Evolutionary conservation across 2,113 vertebrate species (phyloP).

Genomic region (Thinocorus orbignyianus): DNA sequence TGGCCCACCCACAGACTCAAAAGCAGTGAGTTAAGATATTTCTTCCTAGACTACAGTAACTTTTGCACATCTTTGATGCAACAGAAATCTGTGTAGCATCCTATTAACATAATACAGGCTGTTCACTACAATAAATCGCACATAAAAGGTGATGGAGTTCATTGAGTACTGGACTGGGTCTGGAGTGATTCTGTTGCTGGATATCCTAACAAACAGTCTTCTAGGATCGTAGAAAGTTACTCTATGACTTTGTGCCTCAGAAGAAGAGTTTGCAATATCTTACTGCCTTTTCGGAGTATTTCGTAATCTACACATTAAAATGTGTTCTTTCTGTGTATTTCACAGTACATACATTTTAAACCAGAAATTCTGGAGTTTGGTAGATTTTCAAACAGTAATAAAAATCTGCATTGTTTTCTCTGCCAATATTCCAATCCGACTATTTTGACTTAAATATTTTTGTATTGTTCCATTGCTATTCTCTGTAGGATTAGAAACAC

Average conservation of each 20-base stretch:
- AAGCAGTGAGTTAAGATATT: constrained; percentile 17
- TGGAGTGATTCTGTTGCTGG: neutral
- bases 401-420: neutral
- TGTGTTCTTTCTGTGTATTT: neutral
- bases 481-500: neutral
- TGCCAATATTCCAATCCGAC: neutral
- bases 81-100: neutral
- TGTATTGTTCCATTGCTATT: neutral
- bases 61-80: neutral
- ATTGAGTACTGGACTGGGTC: neutral
- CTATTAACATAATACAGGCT: neutral
- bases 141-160: neutral
- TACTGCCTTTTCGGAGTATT: neutral
- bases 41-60: neutral
- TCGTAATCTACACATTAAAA: neutral
- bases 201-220: neutral
- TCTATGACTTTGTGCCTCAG: neutral
- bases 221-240: neutral
- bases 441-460: neutral
- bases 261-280: neutral
- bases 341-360: neutral
- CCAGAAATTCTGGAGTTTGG: neutral
- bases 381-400: neutral
- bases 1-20: constrained; percentile 29
- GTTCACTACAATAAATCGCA: neutral